Evolutionary conservation across 2,113 vertebrate species (phyloP).

Genomic region (Sporophila hypoxantha): DNA sequence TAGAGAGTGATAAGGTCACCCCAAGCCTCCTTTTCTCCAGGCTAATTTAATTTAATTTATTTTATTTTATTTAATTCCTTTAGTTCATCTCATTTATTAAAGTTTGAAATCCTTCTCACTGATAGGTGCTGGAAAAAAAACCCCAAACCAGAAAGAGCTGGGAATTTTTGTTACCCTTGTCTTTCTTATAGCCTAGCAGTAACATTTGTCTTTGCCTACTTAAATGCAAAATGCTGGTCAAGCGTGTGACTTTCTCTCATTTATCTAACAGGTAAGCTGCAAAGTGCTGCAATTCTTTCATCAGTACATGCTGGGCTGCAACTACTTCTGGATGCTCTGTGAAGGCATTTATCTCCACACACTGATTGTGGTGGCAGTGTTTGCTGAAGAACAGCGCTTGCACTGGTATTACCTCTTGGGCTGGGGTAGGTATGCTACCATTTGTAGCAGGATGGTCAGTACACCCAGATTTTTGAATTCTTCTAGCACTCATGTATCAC

Average conservation of each 20-base stretch:
- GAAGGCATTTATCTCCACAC: slow-evolving; percentile 97
- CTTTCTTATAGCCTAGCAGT: not conserved
- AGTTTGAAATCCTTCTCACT: not conserved
- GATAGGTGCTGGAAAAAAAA: not conserved
- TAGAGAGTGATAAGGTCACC: not conserved
- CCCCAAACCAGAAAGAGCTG: not conserved
- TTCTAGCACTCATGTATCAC: not conserved
- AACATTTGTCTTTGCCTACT: not conserved
- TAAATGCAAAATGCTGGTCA: not conserved
- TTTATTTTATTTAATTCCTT: not conserved
- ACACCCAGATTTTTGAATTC: not conserved
- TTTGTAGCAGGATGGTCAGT: not conserved
- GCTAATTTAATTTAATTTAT: not conserved
- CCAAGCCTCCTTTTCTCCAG: not conserved
- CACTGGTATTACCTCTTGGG: slow-evolving; percentile 96
- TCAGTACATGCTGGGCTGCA: slow-evolving; percentile 95
- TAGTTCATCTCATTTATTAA: not conserved
- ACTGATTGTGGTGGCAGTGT: slow-evolving; percentile 90
- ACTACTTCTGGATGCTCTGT: slow-evolving; percentile 99
- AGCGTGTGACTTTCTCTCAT: not conserved
- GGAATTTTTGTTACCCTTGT: not conserved
- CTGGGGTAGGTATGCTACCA: slow-evolving; percentile 83
- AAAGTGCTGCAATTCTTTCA: slow-evolving; percentile 93
- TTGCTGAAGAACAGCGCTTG: slow-evolving; percentile 85
- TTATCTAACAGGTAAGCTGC: slow-evolving; percentile 81